Base-by-base conservation (phyloP, 2,888 invertebrate genomes). In the Papilio protenor region DNA sequence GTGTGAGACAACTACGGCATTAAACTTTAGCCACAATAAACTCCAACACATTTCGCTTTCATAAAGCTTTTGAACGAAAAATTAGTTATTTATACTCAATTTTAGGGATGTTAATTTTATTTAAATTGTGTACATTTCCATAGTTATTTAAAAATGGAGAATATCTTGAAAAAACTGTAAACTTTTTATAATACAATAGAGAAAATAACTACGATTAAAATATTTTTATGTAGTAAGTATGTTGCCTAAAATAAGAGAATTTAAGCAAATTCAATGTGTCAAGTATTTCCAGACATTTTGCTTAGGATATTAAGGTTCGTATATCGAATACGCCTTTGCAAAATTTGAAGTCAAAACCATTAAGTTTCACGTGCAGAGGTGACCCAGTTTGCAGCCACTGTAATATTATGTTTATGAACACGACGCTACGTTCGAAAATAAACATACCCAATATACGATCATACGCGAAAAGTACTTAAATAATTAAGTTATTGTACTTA, bases 11-110 rank as follows among this genome's bases (percentile, higher is more conserved):
- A 77, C 70, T 74, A 70, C 74, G 47, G 21, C 33, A 71, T 74
- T 77, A 75, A 77, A 75, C 77, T 77, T 75, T 71, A 59, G 40
- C 71, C 33, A 77, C 77, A 77, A 77, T 77, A 71, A 77, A 77
- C 77, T 75, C 74, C 47, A 61, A 70, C 74, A 77, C 74, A 77
- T 77, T 77, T 75, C 61, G 74, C 77, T 77, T 77, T 74, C 61
- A 77, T 75, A 69, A 73, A 64, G 57, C 66, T 45, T 77, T 66
- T 69, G 45, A 77, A 77, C 66, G 77, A 73, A 77, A 73, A 69
- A 73, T 73, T 66, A 77, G 66, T 77, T 66, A 73, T 77, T 77
- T 73, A 77, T 71, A 75, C 64, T 18, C 66, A 66, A 75, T 55
- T 75, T 75, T 40, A 66, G 14, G n/a, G n/a, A n/a, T n/a, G 23